Evolutionary conservation across 2,113 vertebrate genomes (phyloP), one percentile per base, ranked within the genome.

Genomic region (Zosterops borbonicus): DNA sequence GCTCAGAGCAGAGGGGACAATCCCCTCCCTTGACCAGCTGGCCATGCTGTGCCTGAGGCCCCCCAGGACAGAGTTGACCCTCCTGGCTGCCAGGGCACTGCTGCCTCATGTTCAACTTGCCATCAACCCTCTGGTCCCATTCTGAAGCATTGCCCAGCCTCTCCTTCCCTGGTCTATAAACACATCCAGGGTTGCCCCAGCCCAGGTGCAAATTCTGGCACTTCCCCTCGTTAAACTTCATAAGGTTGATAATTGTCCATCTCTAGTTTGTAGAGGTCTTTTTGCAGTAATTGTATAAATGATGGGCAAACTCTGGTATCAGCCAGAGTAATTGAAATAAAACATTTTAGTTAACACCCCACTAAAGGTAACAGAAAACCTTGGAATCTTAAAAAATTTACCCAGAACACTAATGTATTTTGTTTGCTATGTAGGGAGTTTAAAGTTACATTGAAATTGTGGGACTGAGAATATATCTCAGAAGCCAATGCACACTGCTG

Each of bases 11-110:
- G 24, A 60, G 65, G 0, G 21, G 62, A 67, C 31, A 76, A 67
- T 76, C 31, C 31, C 37, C 37, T 76, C 35, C 35, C 52, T 17
- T 35, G 29, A 31, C 44, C 0, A 0, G 35, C 31, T 31, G 59
- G 12, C 0, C 1, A 3, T 64, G 49, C 49, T 55, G 59, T 20
- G 5, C 14, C 69, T 56, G 82, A 41, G n/a, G 49, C 7, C 0
- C 21, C 20, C n/a, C 58, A 55, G n/a, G 41, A 33, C 28, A 55
- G 0, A 0, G 0, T 1, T 63, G 22, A 17, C 9, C 9, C 27
- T 63, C 9, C 69, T 64, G 81, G 17, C 47, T 63, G 39, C 49
- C 49, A 33, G 81, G 49, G 11, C 28, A 39, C 28, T 55, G 11
- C 81, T 56, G 41, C 0, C 9, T 64, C 7, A 1, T 10, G 7